A percentile compares a stretch with the other conserved stretches of the same genome.
Conservation (phyloP, 2,797 vertebrate species). For the Pseudochaenichthys georgianus region DNA sequence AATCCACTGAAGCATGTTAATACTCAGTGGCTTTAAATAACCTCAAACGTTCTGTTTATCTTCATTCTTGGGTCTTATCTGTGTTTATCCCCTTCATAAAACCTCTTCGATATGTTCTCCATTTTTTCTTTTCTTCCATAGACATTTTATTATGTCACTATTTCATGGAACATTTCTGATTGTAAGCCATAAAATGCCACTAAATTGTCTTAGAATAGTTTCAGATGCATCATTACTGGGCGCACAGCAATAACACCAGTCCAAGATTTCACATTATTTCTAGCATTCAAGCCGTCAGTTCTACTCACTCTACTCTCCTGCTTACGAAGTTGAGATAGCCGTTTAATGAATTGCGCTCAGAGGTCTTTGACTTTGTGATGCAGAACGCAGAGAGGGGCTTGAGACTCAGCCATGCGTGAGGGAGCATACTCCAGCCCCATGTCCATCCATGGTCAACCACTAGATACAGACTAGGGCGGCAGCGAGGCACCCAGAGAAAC, state of each 20-base stretch:
- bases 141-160: constrained; percentile 29
- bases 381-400: constrained; percentile 42
- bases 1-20: background rate
- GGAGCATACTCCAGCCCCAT: constrained; percentile 41
- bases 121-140: background rate
- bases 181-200: constrained; percentile 27
- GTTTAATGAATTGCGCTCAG: constrained; percentile 43
- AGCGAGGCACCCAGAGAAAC: constrained; percentile 55
- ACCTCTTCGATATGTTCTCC: background rate
- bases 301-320: constrained; percentile 27
- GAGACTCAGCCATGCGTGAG: constrained; percentile 75
- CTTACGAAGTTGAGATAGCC: constrained; percentile 37
- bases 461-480: constrained; percentile 38
- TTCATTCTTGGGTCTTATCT: background rate
- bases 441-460: constrained; percentile 64
- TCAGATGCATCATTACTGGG: constrained; percentile 5
- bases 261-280: constrained; percentile 20
- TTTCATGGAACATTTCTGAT: constrained; percentile 53
- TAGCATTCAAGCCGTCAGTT: constrained; percentile 30
- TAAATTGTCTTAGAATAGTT: constrained; percentile 7
- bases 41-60: background rate
- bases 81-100: background rate
- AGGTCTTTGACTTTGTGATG: constrained; percentile 46
- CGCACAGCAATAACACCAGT: background rate
- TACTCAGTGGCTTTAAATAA: background rate